Evolutionary conservation across 2,797 vertebrate genomes (phyloP), one percentile per base, ranked within the genome.

Genomic region (Propithecus perrieri): DNA sequence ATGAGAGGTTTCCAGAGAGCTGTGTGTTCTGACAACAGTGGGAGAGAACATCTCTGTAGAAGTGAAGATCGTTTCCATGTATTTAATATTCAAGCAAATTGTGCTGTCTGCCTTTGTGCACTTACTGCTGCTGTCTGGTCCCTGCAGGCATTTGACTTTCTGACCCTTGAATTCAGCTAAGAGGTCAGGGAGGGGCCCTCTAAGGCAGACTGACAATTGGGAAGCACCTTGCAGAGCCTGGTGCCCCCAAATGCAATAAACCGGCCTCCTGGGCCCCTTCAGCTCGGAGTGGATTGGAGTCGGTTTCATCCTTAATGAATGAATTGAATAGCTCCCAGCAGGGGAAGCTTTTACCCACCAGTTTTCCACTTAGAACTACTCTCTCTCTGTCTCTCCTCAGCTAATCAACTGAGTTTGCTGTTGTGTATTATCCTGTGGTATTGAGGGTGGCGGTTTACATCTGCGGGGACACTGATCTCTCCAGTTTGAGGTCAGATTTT

Each of bases 261-360:
- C 72, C 53, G 9, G 89, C 78, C 72, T 79, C 83, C 57, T 7
- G 4, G 48, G 50, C 46, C 74, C 86, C 72, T 67, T 8, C 4
- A 71, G 85, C 50, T 26, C 18, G 55, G 81, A 81, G 79, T 15
- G 78, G 97, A 80, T 79, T 75, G 86, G 97, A 89, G 69, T 97
- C 94, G 75, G 95, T 96, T 97, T 97, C 97, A 89, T 96, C 93
- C 85, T 89, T 98, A 97, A 97, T 96, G 96, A 96, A 71, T 76
- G 97, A 85, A 91, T 46, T 67, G 93, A 94, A 53, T 18, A 22
- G 79, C 74, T 89, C 97, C 3, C 96, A 95, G 97, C 92, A 55
- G 96, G 97, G 69, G 84, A 96, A 59, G 93, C 97, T 98, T 97
- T 97, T 91, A 97, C 93, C 93, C 89, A 79, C 94, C 95, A 22